phyloP scores from a whole-genome alignment of 1,140 invertebrate species.

The Bombus turneri region DNA sequence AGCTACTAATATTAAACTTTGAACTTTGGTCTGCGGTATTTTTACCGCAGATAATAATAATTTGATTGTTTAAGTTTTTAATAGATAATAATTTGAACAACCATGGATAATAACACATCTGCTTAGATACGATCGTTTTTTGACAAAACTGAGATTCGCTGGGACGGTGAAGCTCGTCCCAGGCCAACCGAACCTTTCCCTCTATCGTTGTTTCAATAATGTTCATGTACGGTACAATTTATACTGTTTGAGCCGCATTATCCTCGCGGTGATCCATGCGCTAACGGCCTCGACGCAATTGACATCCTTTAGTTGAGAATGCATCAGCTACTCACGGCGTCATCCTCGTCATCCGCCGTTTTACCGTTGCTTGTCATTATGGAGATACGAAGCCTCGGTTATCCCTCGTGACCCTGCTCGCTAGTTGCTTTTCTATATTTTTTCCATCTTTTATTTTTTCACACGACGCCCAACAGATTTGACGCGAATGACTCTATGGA shows the following conservation, averaged over 20 bases:
- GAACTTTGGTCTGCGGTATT: not conserved
- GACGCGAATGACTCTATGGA: too few relatives aligned
- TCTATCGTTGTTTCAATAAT: conserved; percentile 48
- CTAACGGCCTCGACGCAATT: conserved; percentile 57
- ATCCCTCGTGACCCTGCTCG: conserved; percentile 32
- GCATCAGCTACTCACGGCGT: conserved; percentile 44
- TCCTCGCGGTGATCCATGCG: conserved; percentile 22
- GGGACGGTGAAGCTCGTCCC: not conserved
- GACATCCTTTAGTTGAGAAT: conserved; percentile 67
- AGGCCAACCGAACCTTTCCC: conserved; percentile 17
- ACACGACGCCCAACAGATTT: not conserved
- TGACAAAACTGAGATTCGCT: not conserved
- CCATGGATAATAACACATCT: not conserved
- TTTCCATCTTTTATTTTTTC: not conserved
- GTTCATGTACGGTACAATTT: conserved; percentile 44
- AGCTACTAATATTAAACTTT: not conserved
- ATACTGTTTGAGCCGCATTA: conserved; percentile 41
- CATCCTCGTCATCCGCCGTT: conserved; percentile 51
- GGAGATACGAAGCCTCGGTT: conserved; percentile 30
- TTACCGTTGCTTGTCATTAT: conserved; percentile 64
- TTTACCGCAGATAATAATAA: not conserved
- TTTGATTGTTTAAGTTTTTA: too few relatives aligned
- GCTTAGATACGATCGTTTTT: not conserved
- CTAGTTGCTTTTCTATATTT: not conserved
- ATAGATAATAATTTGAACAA: too few relatives aligned